phyloP scores from a whole-genome alignment of 2,888 invertebrate species.

The Dasysyrphus tricinctus region DNA sequence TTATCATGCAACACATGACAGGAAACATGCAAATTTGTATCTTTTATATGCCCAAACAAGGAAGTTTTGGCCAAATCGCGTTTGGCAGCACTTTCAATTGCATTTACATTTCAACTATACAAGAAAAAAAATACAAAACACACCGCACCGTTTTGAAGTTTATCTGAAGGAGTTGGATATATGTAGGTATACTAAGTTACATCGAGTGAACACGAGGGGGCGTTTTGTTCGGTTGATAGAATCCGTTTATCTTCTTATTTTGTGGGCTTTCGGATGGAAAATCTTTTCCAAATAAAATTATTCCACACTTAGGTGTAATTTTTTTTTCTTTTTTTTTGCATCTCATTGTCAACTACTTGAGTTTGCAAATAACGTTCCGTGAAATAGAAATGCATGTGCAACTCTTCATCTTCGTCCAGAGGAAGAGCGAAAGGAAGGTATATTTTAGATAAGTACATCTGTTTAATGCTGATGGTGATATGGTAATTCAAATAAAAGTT shows the following conservation, averaged over 20 bases:
- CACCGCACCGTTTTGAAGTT: neutral
- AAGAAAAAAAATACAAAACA: neutral
- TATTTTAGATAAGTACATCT: slow-evolving; percentile 11
- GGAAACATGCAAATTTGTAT: slow-evolving; percentile 73
- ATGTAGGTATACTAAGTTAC: neutral
- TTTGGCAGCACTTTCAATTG: slow-evolving; percentile 68
- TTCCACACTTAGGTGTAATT: slow-evolving; percentile 43
- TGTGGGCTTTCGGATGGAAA: slow-evolving; percentile 36
- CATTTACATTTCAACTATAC: slow-evolving; percentile 52
- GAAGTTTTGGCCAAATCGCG: slow-evolving; percentile 62
- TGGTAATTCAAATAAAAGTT: slow-evolving; percentile 50
- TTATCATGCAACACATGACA: slow-evolving; percentile 61
- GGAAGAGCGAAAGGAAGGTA: slow-evolving; percentile 4
- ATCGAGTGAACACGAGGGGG: slow-evolving; percentile 20
- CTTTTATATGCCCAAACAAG: slow-evolving; percentile 70
- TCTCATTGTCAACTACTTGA: slow-evolving; percentile 22
- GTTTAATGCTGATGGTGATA: slow-evolving; percentile 3
- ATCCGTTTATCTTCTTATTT: slow-evolving; percentile 32
- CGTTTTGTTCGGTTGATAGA: slow-evolving; percentile 34
- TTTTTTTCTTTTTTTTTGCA: neutral
- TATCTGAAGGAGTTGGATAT: slow-evolving; percentile 8
- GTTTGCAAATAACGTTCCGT: slow-evolving; percentile 33
- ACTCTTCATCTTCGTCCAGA: neutral
- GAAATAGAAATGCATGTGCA: slow-evolving; percentile 34
- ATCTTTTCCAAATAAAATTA: slow-evolving; percentile 52